These are phyloP conservation scores for Caenorhabditis macrosperma DNA, from an alignment of 2,888 invertebrate genomes.

Conservation along the genomic window DNA sequence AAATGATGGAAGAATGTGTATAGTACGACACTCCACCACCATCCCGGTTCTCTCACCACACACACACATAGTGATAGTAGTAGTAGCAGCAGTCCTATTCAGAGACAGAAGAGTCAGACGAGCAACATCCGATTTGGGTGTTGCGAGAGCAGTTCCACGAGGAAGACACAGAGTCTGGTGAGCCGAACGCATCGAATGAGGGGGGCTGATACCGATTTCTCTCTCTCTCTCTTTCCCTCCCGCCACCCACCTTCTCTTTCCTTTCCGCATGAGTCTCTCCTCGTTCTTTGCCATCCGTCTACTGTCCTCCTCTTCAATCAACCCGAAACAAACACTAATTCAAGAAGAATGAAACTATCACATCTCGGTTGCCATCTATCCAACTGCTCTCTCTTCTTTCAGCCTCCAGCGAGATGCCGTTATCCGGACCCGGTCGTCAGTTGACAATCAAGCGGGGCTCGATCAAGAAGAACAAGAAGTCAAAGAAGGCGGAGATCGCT, in stretches of 20 bases:
- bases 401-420: conserved; percentile 75
- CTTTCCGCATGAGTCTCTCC: conserved; percentile 12
- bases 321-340: too few relatives aligned
- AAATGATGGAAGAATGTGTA: background rate
- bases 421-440: conserved; percentile 76
- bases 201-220: too few relatives aligned
- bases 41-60: background rate
- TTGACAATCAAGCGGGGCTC: conserved; percentile 69
- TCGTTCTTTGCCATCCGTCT: conserved; percentile 13
- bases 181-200: conserved; percentile 20
- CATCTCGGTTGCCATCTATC: too few relatives aligned
- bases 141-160: conserved; percentile 40
- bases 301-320: conserved; percentile 5
- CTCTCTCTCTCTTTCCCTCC: background rate
- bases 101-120: conserved; percentile 42
- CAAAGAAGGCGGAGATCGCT: conserved; percentile 62
- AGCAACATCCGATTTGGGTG: conserved; percentile 54
- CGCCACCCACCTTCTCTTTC: background rate
- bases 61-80: conserved; percentile 12
- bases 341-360: too few relatives aligned
- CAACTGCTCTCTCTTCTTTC: conserved; percentile 27
- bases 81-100: conserved; percentile 28
- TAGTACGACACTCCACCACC: background rate
- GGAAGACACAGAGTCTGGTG: conserved; percentile 53
- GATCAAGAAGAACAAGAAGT: conserved; percentile 72